Conservation (phyloP, 53 echinoderm and acorn worm genomes). For the Crossaster papposus region DNA sequence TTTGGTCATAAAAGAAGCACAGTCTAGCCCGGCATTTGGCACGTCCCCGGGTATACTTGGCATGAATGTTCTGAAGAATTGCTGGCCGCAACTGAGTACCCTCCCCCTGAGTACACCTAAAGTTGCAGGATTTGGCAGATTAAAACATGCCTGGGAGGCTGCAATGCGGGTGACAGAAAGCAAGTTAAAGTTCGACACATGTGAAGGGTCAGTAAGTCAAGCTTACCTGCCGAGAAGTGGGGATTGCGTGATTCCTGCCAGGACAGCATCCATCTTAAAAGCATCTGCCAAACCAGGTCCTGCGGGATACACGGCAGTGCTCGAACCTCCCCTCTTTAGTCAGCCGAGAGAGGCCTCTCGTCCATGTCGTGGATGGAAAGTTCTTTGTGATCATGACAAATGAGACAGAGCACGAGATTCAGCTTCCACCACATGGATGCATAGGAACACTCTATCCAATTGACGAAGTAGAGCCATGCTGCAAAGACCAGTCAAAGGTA, state of each 20-base stretch:
- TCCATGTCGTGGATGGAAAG: not conserved
- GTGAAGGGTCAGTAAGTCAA: too few relatives aligned
- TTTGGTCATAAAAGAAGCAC: not conserved
- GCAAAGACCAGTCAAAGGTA: not conserved
- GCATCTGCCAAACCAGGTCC: too few relatives aligned
- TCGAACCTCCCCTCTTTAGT: too few relatives aligned
- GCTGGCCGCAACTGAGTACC: conserved; percentile 1
- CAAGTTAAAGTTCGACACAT: not conserved
- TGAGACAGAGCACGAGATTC: too few relatives aligned
- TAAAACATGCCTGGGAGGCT: too few relatives aligned
- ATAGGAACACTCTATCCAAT: not conserved
- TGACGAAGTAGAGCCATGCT: not conserved
- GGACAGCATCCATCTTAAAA: too few relatives aligned
- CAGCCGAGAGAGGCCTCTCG: not conserved
- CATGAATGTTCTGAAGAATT: conserved; percentile 5
- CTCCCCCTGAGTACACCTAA: too few relatives aligned
- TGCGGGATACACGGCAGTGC: too few relatives aligned
- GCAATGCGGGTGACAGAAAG: too few relatives aligned
- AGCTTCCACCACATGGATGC: not conserved
- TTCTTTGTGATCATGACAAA: not conserved
- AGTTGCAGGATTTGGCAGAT: too few relatives aligned
- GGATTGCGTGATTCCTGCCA: too few relatives aligned
- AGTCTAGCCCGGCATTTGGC: not conserved
- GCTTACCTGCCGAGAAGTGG: too few relatives aligned
- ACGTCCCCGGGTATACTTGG: conserved; percentile 1